Evolutionary conservation across 92 coral and sea anemone species (phyloP), one percentile per base, ranked within the genome.

Genomic region (Porites evermanni): DNA sequence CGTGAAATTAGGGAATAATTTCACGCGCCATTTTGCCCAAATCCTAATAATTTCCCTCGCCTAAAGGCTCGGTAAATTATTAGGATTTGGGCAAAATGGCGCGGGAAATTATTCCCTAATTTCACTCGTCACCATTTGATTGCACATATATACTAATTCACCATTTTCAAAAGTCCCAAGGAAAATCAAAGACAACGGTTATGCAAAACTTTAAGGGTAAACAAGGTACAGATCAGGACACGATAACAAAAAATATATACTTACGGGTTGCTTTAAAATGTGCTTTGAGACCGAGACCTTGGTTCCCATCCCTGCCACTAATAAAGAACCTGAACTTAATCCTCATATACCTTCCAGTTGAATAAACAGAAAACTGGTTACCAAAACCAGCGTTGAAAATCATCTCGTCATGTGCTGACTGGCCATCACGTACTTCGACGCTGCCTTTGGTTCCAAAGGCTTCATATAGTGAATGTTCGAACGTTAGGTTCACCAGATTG

Each of bases 241-340:
- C 47, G 47, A 38, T 38, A 38, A 38, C 47, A 38, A 38, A 38
- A 38, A 38, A 19, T 11, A 0, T 13, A 5, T 44, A 74, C 79
- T 74, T 74, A 74, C 79, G 12, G 18, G 64, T 24, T 19, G 64
- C 64, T 54, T 74, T 63, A 74, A 74, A 74, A 52, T 20, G 79
- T 21, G 79, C 79, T 52, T 23, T 23, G 64, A 74, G 21, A 74
- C 79, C 50, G 6, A 7, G 47, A 38, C 47, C 47, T 19, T 13
- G 8, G 29, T 18, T 8, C 18, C 6, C 5, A 3, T 0, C 12
- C 23, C 13, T 3, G 24, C 50, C 79, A 52, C 53, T 63, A 52
- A 10, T 1, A 11, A 2, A 11, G 47, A 63, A 53, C 11, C 9
- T 61, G 53, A 74, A 74, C 14, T 74, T 74, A 8, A 74, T 21